phyloP scores from a whole-genome alignment of 2,113 vertebrate genomes.

The Pogonocichla stellata region DNA sequence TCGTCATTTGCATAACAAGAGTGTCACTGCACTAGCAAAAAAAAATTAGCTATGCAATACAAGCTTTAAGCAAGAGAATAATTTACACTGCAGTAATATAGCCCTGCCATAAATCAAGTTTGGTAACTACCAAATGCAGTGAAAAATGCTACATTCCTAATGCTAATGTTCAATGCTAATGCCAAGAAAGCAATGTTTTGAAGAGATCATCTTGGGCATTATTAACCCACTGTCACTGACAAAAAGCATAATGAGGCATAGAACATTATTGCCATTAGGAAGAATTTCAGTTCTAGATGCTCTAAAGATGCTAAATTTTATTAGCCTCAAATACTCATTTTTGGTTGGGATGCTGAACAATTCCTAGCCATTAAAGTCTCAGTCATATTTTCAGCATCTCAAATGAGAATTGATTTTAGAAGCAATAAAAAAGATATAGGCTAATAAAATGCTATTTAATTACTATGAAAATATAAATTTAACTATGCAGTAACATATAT shows the following conservation, averaged over 20 bases:
- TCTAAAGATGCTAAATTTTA: slow-evolving; percentile 23
- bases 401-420: neutral
- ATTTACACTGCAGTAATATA: neutral
- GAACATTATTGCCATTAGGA: slow-evolving; percentile 41
- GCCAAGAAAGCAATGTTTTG: neutral
- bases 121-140: slow-evolving; percentile 48
- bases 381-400: neutral
- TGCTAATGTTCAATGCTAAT: neutral
- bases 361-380: neutral
- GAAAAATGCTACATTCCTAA: slow-evolving; percentile 27
- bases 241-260: slow-evolving; percentile 28
- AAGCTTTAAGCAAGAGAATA: slow-evolving; percentile 22
- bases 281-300: slow-evolving; percentile 16
- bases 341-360: neutral
- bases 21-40: neutral
- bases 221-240: slow-evolving; percentile 3
- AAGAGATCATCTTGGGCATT: neutral
- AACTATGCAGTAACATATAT: neutral
- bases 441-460: slow-evolving; percentile 41
- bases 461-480: slow-evolving; percentile 1
- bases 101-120: slow-evolving; percentile 15
- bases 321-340: slow-evolving; percentile 9
- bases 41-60: slow-evolving; percentile 11
- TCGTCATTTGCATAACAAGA: neutral
- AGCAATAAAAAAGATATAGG: neutral